Conservation (phyloP, 2,888 invertebrate species). For the Augiades crinisus region DNA sequence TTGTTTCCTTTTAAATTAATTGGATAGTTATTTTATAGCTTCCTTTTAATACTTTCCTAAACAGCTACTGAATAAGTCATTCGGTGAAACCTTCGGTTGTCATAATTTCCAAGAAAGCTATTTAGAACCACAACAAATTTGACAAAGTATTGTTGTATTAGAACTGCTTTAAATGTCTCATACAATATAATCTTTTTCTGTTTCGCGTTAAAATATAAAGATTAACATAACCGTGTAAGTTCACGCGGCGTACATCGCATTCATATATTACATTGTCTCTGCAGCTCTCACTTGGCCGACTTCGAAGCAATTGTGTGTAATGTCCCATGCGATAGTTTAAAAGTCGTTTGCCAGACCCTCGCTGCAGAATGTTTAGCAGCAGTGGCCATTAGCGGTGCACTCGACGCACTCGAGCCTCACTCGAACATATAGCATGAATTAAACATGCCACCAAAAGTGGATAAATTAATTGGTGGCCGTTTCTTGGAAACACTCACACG, state of each 20-base stretch:
- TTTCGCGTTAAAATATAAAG: constrained; percentile 4
- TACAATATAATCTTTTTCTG: constrained; percentile 1
- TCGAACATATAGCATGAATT: constrained; percentile 42
- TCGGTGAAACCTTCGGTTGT: too few species aligned
- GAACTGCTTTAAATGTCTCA: background rate
- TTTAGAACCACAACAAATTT: background rate
- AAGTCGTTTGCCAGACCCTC: constrained; percentile 14
- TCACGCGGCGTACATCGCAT: constrained; percentile 5
- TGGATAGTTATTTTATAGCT: too few species aligned
- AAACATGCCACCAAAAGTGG: constrained; percentile 59
- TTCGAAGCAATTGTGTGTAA: constrained; percentile 24
- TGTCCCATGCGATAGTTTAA: constrained; percentile 25
- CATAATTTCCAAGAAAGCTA: background rate
- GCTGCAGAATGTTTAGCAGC: constrained; percentile 8
- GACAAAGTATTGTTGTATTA: background rate
- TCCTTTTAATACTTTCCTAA: too few species aligned
- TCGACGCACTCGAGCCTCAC: constrained; percentile 2
- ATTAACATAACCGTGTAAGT: constrained; percentile 6
- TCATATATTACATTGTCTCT: constrained; percentile 10
- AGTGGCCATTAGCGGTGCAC: constrained; percentile 16
- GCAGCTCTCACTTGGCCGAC: constrained; percentile 19
- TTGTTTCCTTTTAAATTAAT: too few species aligned
- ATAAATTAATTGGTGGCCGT: constrained; percentile 58
- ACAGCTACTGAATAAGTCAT: too few species aligned
- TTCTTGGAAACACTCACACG: constrained; percentile 47